A percentile compares a stretch with the other conserved stretches of the same genome.
Evolutionary conservation across 2,888 invertebrate species (phyloP).

Genomic region (Biston betularia): DNA sequence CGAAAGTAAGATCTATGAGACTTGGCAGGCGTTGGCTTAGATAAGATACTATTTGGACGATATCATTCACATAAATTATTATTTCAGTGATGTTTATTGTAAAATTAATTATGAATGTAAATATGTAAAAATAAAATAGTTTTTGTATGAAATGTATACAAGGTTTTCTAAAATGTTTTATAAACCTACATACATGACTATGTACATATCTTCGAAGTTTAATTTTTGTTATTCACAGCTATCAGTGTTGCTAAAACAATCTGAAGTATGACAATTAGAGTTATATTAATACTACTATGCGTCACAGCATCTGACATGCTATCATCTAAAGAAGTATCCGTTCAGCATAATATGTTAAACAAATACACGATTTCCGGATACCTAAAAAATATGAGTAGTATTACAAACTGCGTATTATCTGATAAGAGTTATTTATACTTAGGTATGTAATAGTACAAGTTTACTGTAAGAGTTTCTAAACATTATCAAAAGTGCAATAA

Average conservation of each 20-base stretch:
- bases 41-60: constrained; percentile 33
- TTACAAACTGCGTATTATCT: constrained; percentile 18
- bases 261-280: no score
- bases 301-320: constrained; percentile 6
- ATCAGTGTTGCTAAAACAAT: no score
- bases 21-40: constrained; percentile 53
- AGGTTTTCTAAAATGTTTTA: background rate
- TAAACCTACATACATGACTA: background rate
- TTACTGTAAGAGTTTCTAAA: constrained; percentile 11
- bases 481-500: constrained; percentile 15
- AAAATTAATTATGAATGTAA: constrained; percentile 24
- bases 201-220: background rate
- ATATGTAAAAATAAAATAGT: constrained; percentile 8
- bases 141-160: constrained; percentile 10
- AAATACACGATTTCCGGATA: constrained; percentile 24
- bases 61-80: constrained; percentile 9
- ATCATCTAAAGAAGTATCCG: constrained; percentile 32
- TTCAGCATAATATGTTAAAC: constrained; percentile 13
- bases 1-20: constrained; percentile 64
- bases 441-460: background rate
- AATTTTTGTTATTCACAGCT: background rate
- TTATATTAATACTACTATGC: background rate
- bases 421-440: constrained; percentile 16
- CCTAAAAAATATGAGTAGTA: constrained; percentile 3
- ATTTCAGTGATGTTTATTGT: constrained; percentile 23